Base-by-base conservation (phyloP, 2,797 vertebrate genomes). In the Brotula barbata region DNA sequence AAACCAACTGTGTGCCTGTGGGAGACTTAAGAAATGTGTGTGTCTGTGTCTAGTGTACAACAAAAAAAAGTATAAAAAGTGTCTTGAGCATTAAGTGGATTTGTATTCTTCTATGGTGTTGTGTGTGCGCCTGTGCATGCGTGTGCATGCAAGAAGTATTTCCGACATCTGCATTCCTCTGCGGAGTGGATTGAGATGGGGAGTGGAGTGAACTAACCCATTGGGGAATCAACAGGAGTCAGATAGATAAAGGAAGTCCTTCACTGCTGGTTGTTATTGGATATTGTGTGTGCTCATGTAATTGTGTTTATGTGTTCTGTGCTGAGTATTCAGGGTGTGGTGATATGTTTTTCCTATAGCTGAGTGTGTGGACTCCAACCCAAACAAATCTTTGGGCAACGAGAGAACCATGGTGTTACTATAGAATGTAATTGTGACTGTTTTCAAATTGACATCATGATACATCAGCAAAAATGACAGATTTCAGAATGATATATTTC, bases 241-340 rank as follows among this genome's bases (percentile, higher is more conserved):
- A 59, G 66, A 77, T 25, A 50, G 61, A 82, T 82, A 77, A 69
- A 84, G 78, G 71, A 87, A 75, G 79, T 81, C 64, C 73, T 80
- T 78, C 51, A 68, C 61, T 62, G 74, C 75, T 58, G 37, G 72
- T 60, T 81, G 75, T 68, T 75, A 58, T 43, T 70, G 54, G 56
- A 49, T 65, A 65, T 60, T 53, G 58, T 19, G 57, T 64, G 40
- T 58, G 55, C 48, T 49, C 37, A n/a, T 46, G 37, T 34, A 28
- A 53, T 57, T 52, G 41, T 50, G 45, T 34, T 20, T 41, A 31
- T 56, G 39, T 22, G 36, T 68, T 63, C 61, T 23, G 57, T 65
- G 46, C 39, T 67, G 14, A 73, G 58, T 75, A 51, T 61, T 64
- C 21, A 64, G 73, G 69, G 75, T 58, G 64, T 58, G 65, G 62